Base-by-base conservation (phyloP, 2,888 invertebrate species). In the Dusona sp. region DNA sequence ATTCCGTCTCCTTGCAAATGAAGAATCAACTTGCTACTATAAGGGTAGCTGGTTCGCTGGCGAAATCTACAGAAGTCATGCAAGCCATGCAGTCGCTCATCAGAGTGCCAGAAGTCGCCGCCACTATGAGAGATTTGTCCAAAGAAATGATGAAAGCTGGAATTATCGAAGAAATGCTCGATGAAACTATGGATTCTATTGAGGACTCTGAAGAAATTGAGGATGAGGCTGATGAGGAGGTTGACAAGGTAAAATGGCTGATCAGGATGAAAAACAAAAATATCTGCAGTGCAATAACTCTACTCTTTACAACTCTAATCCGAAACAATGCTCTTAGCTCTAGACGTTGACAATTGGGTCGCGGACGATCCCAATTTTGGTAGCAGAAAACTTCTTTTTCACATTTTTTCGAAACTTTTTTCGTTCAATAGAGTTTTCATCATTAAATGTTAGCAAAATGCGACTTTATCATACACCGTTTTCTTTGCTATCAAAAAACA, bases 101-200 rank as follows among this genome's bases (percentile, higher is more conserved):
- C 3, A 96, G 97, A 89, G 96, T 99, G 22, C 99, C 99, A 0
- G 99, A 99, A 94, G 96, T 99, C 3, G 98, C 99, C 0, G 97
- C 97, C 61, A 99, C 98, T 0, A 99, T 99, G 99, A 97, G 98
- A 91, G 99, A 99, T 89, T 95, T 99, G 95, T 99, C 99, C 2
- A 98, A 98, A 93, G 99, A 99, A 95, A 99, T 99, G 99, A 99
- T 99, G 98, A 98, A 97, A 94, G 99, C 99, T 0, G 99, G 99
- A 25, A 99, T 99, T 85, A 98, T 99, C 79, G 99, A 99, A 94
- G 99, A 99, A 95, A 99, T 99, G 99, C 95, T 99, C 64, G 99
- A 99, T 89, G 99, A 99, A 93, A 98, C 99, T 45, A 97, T 99
- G 97, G 98, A 99, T 87, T 95, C 96, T 6, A 96, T 99, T 88